Evolutionary conservation across 2,113 vertebrate genomes (phyloP).

Genomic region (Cyphomyrus plagiostoma): DNA sequence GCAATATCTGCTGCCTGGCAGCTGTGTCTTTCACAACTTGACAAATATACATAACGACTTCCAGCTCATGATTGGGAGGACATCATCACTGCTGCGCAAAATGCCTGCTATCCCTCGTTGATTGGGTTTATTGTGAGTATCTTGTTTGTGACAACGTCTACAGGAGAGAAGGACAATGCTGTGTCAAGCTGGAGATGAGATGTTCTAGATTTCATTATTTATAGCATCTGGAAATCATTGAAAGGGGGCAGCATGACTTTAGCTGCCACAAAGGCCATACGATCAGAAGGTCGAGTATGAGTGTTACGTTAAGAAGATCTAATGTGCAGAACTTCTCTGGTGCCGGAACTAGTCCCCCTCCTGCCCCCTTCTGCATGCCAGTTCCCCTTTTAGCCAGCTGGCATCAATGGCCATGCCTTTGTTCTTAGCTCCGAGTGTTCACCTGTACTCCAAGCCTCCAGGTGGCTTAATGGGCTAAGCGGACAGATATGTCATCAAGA

Average conservation of each 20-base stretch:
- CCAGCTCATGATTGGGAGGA: conserved; percentile 11
- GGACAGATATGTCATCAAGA: not conserved
- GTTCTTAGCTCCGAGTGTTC: not conserved
- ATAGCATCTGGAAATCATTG: not conserved
- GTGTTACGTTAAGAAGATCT: not conserved
- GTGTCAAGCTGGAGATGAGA: not conserved
- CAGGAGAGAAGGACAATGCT: not conserved
- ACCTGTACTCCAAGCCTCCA: not conserved
- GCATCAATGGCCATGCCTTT: not conserved
- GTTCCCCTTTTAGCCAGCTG: not conserved
- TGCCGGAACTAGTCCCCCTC: not conserved
- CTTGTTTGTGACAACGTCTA: not conserved
- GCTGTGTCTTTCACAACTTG: not conserved
- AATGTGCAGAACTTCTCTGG: not conserved
- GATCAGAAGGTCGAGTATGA: not conserved
- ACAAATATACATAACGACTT: not conserved
- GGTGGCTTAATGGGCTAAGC: not conserved
- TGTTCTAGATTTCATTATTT: not conserved
- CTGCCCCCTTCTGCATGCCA: not conserved
- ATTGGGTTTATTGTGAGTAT: not conserved
- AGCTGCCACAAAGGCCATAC: not conserved
- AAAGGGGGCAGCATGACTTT: not conserved
- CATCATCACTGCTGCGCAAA: not conserved
- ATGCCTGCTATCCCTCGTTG: not conserved
- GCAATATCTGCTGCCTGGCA: not conserved